phyloP scores from a whole-genome alignment of 2,113 vertebrate genomes.

The Chaetorhynchus papuensis region DNA sequence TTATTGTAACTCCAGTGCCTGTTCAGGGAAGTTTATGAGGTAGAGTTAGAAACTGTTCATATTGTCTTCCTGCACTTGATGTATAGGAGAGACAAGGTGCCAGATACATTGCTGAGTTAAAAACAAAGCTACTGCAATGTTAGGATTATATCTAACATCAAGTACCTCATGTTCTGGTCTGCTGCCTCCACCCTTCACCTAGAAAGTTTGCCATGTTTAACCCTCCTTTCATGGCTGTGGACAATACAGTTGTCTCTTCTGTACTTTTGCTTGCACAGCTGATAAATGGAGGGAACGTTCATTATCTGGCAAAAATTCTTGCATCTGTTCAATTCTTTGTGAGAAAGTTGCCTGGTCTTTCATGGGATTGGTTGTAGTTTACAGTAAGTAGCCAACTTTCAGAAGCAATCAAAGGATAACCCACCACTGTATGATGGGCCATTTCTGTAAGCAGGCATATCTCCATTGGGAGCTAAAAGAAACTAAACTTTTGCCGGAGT shows the following conservation, averaged over 20 bases:
- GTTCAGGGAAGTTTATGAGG: slow-evolving; percentile 54
- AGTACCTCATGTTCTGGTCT: neutral
- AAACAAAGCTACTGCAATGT: slow-evolving; percentile 14
- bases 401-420: neutral
- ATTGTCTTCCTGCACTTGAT: slow-evolving; percentile 47
- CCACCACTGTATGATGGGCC: neutral
- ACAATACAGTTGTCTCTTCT: neutral
- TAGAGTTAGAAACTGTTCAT: slow-evolving; percentile 41
- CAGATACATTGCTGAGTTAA: neutral
- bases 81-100: neutral
- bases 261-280: neutral
- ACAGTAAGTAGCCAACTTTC: neutral
- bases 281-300: neutral
- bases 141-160: neutral
- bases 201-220: neutral
- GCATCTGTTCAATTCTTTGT: neutral
- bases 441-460: neutral
- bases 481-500: neutral
- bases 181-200: neutral
- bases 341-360: neutral
- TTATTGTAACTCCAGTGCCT: slow-evolving; percentile 50
- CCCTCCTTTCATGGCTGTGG: neutral
- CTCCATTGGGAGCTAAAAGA: neutral
- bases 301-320: neutral
- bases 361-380: neutral